Conservation (phyloP, 1,140 invertebrate genomes). For the Drosophila athabasca region DNA sequence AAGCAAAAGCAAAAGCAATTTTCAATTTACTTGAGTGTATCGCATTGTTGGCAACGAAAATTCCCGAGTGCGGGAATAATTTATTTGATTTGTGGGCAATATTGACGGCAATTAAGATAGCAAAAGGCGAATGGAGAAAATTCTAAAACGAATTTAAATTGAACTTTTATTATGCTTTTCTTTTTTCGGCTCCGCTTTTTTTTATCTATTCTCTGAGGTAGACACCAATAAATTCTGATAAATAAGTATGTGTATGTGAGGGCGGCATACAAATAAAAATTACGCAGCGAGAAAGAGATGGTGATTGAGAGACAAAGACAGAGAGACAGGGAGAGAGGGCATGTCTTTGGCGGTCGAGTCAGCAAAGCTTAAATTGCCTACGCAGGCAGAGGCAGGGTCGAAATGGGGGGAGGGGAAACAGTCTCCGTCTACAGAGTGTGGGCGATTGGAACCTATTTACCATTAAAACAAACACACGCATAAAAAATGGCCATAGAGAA, state of each 20-base stretch:
- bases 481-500: constrained; percentile 56
- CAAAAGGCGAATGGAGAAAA: constrained; percentile 27
- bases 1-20: constrained; percentile 13
- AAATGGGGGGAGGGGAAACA: constrained; percentile 3
- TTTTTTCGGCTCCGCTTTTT: constrained; percentile 8
- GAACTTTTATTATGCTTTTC: constrained; percentile 51
- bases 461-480: constrained; percentile 74
- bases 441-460: constrained; percentile 37
- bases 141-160: constrained; percentile 61
- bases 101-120: constrained; percentile 59
- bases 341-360: constrained; percentile 60
- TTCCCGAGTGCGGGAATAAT: constrained; percentile 31
- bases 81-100: constrained; percentile 66
- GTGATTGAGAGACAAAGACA: not conserved
- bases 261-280: constrained; percentile 40
- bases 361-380: constrained; percentile 74
- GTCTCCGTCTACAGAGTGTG: not conserved
- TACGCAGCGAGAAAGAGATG: constrained; percentile 17
- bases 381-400: constrained; percentile 52
- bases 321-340: constrained; percentile 7
- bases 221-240: constrained; percentile 77
- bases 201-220: constrained; percentile 73
- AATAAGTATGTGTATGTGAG: constrained; percentile 53
- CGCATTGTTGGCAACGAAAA: not conserved
- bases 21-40: constrained; percentile 29